Percentiles rank a stretch among this genome's conserved stretches.
Conservation (phyloP, 1,140 invertebrate species). For the Bombus difficillimus region DNA sequence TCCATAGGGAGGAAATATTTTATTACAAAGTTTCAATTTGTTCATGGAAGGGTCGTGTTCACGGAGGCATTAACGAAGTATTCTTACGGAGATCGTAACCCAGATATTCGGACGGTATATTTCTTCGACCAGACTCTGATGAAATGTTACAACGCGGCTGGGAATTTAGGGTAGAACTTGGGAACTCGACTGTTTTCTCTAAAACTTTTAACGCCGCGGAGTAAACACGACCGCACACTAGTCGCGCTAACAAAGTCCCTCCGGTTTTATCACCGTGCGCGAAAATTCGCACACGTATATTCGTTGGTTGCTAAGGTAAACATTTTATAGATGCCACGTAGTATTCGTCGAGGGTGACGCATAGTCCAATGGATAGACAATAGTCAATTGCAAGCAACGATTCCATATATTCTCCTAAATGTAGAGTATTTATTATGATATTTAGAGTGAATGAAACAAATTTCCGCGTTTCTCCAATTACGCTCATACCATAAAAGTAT, state of each 20-base stretch:
- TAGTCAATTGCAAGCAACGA: not conserved
- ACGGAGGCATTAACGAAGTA: conserved; percentile 11
- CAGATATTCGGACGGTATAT: conserved; percentile 6
- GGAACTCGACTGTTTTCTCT: not conserved
- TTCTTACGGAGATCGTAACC: conserved; percentile 35
- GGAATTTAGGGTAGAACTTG: not conserved
- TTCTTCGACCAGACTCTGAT: not conserved
- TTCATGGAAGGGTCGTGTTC: not conserved
- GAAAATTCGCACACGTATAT: not conserved
- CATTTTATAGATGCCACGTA: not conserved
- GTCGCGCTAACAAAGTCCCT: not conserved
- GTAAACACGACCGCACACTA: conserved; percentile 18
- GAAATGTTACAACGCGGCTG: not conserved
- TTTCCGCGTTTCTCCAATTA: too few species aligned
- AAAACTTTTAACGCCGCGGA: conserved; percentile 21
- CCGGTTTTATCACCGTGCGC: not conserved
- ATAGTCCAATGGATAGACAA: too few species aligned
- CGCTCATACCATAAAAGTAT: too few species aligned
- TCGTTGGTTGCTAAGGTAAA: not conserved
- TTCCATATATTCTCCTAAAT: too few species aligned
- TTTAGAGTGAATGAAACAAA: too few species aligned
- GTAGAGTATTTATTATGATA: too few species aligned
- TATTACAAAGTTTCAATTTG: conserved; percentile 22
- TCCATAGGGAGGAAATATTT: not conserved
- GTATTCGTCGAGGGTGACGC: too few species aligned